phyloP scores from a whole-genome alignment of 2,888 invertebrate species.

The Pandemis cinnamomeana region DNA sequence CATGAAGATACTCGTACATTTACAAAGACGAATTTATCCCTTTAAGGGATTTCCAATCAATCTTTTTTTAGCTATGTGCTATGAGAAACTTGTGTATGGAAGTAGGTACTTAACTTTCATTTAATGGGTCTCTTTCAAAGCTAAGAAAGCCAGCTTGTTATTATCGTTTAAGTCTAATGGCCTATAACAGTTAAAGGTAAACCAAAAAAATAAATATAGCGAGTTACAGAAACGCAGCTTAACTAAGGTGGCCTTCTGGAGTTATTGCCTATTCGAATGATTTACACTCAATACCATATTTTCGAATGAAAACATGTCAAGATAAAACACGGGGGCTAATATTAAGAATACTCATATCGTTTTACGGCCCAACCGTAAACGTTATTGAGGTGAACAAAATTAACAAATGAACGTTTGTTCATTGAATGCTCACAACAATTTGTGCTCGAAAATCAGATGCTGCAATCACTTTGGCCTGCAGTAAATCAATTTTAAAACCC shows the following conservation, averaged over 20 bases:
- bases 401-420: conserved; percentile 78
- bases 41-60: too few species aligned
- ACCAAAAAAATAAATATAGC: background rate
- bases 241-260: conserved; percentile 19
- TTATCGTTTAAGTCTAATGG: background rate
- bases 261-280: conserved; percentile 22
- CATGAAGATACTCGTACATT: too few species aligned
- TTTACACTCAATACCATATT: conserved; percentile 16
- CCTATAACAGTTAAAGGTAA: background rate
- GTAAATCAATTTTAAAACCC: conserved; percentile 80
- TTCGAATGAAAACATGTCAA: conserved; percentile 26
- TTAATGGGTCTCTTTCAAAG: background rate
- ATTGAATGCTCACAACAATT: conserved; percentile 73
- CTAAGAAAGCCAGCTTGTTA: background rate
- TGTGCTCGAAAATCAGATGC: conserved; percentile 68
- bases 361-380: conserved; percentile 73
- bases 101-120: background rate
- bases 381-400: conserved; percentile 72
- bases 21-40: too few species aligned
- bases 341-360: conserved; percentile 65
- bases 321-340: conserved; percentile 57
- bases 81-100: too few species aligned
- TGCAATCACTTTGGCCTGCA: conserved; percentile 63
- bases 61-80: too few species aligned
- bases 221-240: background rate